Base-by-base conservation (phyloP, 2,888 invertebrate genomes). In the Drosophila suboccidentalis region DNA sequence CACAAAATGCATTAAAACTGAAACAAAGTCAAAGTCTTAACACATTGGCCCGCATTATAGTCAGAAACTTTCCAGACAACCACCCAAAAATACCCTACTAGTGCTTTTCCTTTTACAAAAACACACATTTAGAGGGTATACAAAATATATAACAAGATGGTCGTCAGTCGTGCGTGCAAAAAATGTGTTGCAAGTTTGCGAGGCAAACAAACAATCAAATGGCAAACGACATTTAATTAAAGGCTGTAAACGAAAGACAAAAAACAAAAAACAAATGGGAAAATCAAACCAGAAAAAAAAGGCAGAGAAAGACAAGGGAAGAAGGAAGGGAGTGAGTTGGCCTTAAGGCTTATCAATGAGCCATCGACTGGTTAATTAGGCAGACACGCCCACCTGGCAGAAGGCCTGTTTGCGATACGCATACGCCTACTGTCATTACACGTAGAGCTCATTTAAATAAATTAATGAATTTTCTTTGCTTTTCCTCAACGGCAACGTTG, bases 361-460 rank as follows among this genome's bases (percentile, higher is more conserved):
- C 75, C 70, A 78, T 80, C 80, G 80, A 80, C 71, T 75, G 76
- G 76, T 80, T 78, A 78, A 78, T 77, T 77, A 77, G 76, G 62
- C 79, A 47, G 65, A 68, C 80, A 72, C 80, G 71, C 80, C 72
- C 76, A 75, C 46, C 57, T 54, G 71, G 5, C 76, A 63, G 43
- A 44, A 17, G 53, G 15, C 17, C 53, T 53, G 51, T 13, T 44
- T 17, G 26, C 53, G 41, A 54, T 53, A 62, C 61, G 44, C 53
- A 32, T 32, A 75, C 76, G 75, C 79, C 75, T 41, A 78, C 76
- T 70, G 85, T 76, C 82, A 81, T 87, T 79, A 69, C 88, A 83
- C 83, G 83, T 87, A 66, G 66, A 62, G 64, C 88, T 82, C 83
- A 83, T 83, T 83, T 83, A 87, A 83, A 83, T 87, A 87, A 87